Percentiles rank a stretch among this genome's conserved stretches.
These are phyloP conservation scores for Dendrolimus punctatus DNA, from an alignment of 1,140 invertebrate genomes.

Conservation along the genomic window DNA sequence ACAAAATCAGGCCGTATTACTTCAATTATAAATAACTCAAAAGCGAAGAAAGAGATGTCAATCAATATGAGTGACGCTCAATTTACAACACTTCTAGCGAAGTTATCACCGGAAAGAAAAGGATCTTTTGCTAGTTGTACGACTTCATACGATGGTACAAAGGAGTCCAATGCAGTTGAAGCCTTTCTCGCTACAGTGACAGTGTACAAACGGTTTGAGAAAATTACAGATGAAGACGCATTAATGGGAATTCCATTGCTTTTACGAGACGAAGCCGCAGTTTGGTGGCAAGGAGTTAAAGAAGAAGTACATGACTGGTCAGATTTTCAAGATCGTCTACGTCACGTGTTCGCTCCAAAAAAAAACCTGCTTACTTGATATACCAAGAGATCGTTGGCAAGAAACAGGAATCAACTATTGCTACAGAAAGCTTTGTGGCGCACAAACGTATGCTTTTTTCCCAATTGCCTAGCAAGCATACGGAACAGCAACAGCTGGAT, in stretches of 20 bases:
- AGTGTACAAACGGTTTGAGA: background rate
- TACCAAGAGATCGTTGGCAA: background rate
- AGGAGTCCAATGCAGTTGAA: too few species aligned
- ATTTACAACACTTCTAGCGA: too few species aligned
- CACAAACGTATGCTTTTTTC: background rate
- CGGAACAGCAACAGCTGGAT: background rate
- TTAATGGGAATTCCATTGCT: background rate
- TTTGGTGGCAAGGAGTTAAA: slow-evolving; percentile 1
- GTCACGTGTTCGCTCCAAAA: slow-evolving; percentile 1
- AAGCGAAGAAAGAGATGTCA: too few species aligned
- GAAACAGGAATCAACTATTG: background rate
- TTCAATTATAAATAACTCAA: too few species aligned
- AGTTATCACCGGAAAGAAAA: too few species aligned
- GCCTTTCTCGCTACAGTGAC: slow-evolving; percentile 1
- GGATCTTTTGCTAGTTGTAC: too few species aligned
- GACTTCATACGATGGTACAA: too few species aligned
- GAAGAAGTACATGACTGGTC: background rate
- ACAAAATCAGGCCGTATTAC: too few species aligned
- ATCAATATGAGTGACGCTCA: too few species aligned
- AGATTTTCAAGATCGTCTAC: background rate
- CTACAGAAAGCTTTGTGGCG: slow-evolving; percentile 2
- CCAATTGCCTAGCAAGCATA: background rate
- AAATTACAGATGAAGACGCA: slow-evolving; percentile 1
- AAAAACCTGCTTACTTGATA: slow-evolving; percentile 2
- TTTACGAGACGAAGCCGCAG: slow-evolving; percentile 1